Base-by-base conservation (phyloP, 2,888 invertebrate genomes). In the Zaprionus obscuricornis region DNA sequence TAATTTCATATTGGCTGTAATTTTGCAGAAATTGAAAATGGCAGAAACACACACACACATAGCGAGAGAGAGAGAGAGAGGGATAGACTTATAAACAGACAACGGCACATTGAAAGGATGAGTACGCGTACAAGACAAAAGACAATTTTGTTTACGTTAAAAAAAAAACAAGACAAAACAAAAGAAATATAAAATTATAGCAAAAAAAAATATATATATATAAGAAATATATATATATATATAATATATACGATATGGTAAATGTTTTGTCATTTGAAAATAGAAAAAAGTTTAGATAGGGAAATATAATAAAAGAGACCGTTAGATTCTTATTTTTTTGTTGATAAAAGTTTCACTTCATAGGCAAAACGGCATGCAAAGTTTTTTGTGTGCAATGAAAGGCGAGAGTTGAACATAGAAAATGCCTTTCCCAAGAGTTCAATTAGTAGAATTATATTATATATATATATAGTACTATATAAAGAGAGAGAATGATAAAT, bases 1-100 rank as follows among this genome's bases (percentile, higher is more conserved):
- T 83, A 83, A 79, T 83, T 79, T 76, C 81, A 79, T 83, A 79
- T 83, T 79, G 79, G 57, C 81, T 79, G 79, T 79, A 79, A 83
- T 79, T 83, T 76, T 66, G 72, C 79, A 76, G 72, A 79, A 83
- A 83, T 79, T 83, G 83, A 79, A 79, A 79, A 83, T 69, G 76
- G 74, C 74, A 60, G 72, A 42, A 62, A 54, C 62, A 47, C 74
- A 78, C 62, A 36, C 49, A 37, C 27, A 10, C 24, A 7, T 51
- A 37, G 16, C 20, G 36, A 26, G 22, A 10, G n/a, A n/a, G n/a
- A n/a, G n/a, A n/a, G n/a, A n/a, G 22, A 26, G 33, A 51, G 18
- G 34, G 40, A 58, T 24, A 29, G 45, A 46, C 27, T 26, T 50
- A 50, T 26, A 59, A 54, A 42, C 22, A 54, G 20, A 43, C 54